Percentiles rank a stretch among this genome's conserved stretches.
Conservation (phyloP, 1,140 invertebrate species). For the Trichogramma pretiosum region DNA sequence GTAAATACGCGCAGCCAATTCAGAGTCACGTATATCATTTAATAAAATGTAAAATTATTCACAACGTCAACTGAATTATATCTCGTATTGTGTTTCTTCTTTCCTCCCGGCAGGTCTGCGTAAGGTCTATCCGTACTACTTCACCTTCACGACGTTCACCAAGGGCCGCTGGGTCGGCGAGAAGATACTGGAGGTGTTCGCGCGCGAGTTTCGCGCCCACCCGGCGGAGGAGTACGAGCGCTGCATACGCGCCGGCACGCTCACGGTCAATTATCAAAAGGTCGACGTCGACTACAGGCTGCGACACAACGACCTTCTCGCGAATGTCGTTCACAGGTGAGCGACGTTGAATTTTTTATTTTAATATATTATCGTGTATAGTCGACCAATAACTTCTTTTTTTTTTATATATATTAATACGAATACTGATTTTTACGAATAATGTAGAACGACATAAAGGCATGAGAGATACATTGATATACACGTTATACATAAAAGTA, state of each 20-base stretch:
- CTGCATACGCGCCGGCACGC: conserved; percentile 79
- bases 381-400: too few relatives aligned
- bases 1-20: too few relatives aligned
- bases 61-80: neutral
- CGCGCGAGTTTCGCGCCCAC: conserved; percentile 85
- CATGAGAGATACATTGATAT: too few relatives aligned
- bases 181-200: conserved; percentile 89
- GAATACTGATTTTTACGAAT: too few relatives aligned
- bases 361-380: too few relatives aligned
- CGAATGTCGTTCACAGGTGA: conserved; percentile 91
- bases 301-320: conserved; percentile 88
- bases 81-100: neutral
- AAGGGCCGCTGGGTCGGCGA: conserved; percentile 97
- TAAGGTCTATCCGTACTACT: conserved; percentile 98
- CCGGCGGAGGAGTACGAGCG: conserved; percentile 85
- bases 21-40: too few relatives aligned
- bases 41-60: too few relatives aligned
- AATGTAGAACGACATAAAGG: too few relatives aligned
- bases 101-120: conserved; percentile 72
- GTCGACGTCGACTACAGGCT: conserved; percentile 86
- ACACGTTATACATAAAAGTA: too few relatives aligned
- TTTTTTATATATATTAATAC: too few relatives aligned
- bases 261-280: conserved; percentile 91
- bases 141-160: conserved; percentile 92
- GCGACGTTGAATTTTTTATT: too few relatives aligned